Conservation (phyloP, 1,140 invertebrate species). For the Zaprionus kolodkinae region DNA sequence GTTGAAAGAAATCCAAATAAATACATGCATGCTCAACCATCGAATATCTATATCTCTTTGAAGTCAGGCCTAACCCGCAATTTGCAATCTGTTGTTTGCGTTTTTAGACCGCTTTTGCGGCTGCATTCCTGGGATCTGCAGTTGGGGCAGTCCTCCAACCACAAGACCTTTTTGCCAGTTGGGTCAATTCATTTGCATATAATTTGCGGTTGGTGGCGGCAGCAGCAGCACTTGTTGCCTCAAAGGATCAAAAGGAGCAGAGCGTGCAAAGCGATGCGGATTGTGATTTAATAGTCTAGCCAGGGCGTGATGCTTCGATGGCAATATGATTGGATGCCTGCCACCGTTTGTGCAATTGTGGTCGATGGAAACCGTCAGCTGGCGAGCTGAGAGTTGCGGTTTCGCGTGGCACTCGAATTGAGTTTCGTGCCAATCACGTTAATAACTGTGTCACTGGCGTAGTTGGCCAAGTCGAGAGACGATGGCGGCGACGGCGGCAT, state of each 20-base stretch:
- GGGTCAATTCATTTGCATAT: slow-evolving; percentile 74
- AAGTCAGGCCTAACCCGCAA: slow-evolving; percentile 31
- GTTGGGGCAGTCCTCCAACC: slow-evolving; percentile 39
- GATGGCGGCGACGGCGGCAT: slow-evolving; percentile 60
- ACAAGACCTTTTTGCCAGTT: slow-evolving; percentile 62
- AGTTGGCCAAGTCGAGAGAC: slow-evolving; percentile 35
- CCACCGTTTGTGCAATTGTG: slow-evolving; percentile 58
- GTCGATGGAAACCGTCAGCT: slow-evolving; percentile 31
- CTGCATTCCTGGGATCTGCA: slow-evolving; percentile 30
- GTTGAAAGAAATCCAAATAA: too few relatives aligned
- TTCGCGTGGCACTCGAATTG: slow-evolving; percentile 33
- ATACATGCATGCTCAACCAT: background rate
- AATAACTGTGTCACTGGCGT: slow-evolving; percentile 77
- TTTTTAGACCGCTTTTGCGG: slow-evolving; percentile 36
- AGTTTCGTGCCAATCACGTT: slow-evolving; percentile 75
- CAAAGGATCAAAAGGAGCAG: slow-evolving; percentile 58
- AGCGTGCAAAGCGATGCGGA: slow-evolving; percentile 39
- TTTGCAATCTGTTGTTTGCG: slow-evolving; percentile 68
- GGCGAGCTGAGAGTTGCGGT: slow-evolving; percentile 46
- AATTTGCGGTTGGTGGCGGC: slow-evolving; percentile 63
- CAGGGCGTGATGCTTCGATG: slow-evolving; percentile 46
- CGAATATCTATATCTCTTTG: background rate
- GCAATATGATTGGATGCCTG: slow-evolving; percentile 59
- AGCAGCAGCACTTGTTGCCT: slow-evolving; percentile 56
- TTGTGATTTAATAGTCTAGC: slow-evolving; percentile 68